phyloP scores from a whole-genome alignment of 2,888 invertebrate species.

The Ptychoptera contaminata region DNA sequence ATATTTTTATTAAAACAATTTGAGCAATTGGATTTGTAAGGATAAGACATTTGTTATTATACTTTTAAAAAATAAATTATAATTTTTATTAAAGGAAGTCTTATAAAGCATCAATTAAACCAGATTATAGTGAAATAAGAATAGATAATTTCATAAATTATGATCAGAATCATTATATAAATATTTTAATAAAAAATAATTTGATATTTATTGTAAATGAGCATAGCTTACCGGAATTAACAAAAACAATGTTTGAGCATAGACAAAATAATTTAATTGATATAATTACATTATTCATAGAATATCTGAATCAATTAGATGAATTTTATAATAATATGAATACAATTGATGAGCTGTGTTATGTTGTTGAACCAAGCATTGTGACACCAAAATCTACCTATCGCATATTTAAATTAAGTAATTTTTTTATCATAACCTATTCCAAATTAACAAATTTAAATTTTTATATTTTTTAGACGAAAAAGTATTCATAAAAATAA shows the following conservation, averaged over 20 bases:
- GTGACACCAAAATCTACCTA: conserved; percentile 22
- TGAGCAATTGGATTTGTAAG: no score
- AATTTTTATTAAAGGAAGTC: neutral
- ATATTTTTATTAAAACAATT: no score
- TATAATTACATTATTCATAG: no score
- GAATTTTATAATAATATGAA: conserved; percentile 22
- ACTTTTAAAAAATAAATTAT: no score
- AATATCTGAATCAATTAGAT: conserved; percentile 18
- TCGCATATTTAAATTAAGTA: conserved; percentile 22
- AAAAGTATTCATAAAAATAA: conserved; percentile 23
- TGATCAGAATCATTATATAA: conserved; percentile 21
- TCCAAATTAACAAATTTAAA: neutral
- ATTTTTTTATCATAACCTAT: no score
- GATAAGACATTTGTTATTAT: no score
- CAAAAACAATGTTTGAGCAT: no score
- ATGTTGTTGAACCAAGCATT: conserved; percentile 22
- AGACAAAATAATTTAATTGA: no score
- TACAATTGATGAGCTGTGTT: conserved; percentile 26
- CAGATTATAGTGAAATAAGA: conserved; percentile 14
- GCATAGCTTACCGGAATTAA: conserved; percentile 21
- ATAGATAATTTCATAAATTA: conserved; percentile 19
- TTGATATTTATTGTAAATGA: conserved; percentile 10
- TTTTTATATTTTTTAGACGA: conserved; percentile 12
- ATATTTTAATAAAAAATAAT: conserved; percentile 12
- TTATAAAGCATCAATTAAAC: conserved; percentile 15